A percentile compares a stretch with the other conserved stretches of the same genome.
These are phyloP conservation scores for Alosa alosa DNA, from an alignment of 2,113 vertebrate species.

Conservation along the genomic window DNA sequence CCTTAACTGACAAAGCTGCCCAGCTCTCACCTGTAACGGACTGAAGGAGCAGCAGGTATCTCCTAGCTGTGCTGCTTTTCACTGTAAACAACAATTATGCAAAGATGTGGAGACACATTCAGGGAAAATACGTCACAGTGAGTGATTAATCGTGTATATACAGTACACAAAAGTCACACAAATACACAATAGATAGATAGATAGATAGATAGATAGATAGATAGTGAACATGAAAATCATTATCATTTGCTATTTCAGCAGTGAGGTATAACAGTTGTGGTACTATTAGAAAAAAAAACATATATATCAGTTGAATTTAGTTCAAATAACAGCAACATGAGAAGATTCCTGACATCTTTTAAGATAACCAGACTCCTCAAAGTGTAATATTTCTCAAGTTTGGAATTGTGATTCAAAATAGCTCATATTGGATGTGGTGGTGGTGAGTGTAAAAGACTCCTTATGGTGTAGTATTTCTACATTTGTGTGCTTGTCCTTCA, in stretches of 20 bases:
- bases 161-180: no score
- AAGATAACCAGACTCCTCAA: background rate
- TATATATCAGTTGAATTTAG: background rate
- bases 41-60: no score
- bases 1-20: slow-evolving; percentile 38
- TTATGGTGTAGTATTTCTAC: background rate
- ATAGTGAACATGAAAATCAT: no score
- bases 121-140: no score
- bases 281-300: background rate
- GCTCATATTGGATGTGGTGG: background rate
- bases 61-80: no score
- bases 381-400: background rate
- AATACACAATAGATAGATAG: no score
- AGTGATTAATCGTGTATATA: no score
- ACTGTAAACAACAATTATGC: no score
- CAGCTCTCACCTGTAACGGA: background rate
- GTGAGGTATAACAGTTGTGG: no score
- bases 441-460: background rate
- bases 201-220: no score
- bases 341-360: background rate
- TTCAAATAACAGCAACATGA: background rate
- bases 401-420: background rate
- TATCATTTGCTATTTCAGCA: no score
- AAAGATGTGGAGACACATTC: no score
- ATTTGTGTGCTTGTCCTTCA: background rate